Evolutionary conservation across 2,888 invertebrate species (phyloP), one percentile per base, ranked within the genome.

Genomic region (Drosophila buzzatii): DNA sequence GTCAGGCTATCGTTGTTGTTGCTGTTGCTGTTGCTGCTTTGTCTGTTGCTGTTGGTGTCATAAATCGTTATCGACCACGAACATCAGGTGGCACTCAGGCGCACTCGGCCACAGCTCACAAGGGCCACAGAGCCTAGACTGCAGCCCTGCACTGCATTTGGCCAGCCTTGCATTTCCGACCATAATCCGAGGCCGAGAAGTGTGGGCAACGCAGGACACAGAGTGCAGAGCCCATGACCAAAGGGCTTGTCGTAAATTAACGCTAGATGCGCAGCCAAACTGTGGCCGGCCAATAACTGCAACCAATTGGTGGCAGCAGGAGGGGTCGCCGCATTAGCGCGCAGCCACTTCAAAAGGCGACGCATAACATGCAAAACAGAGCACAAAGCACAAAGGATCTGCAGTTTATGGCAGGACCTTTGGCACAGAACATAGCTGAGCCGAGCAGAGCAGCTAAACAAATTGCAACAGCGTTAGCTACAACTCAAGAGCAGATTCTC

Each of bases 31-130:
- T 14, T 73, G 71, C 35, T 66, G 65, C 52, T 62, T 41, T 57
- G 61, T 59, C 56, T 77, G 65, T 61, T 33, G 68, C 59, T 73
- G 68, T 73, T 76, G 90, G 89, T 86, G 82, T 82, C 90, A 88
- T 86, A 91, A 90, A 91, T 91, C 87, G 90, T 89, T 90, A 90
- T 90, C 90, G 89, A 79, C 82, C 90, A 85, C 87, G 81, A 87
- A 89, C 90, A 90, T 90, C 90, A 91, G 90, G 91, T 91, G 91
- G 79, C 79, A 89, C 90, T 90, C 89, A 76, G 80, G 75, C 82
- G 82, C 81, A 80, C 78, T 82, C 77, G 77, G 80, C 68, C 69
- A 27, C 57, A 14, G 51, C 18, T 51, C 51, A 33, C 51, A 33
- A 12, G 33, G 57, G 51, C 33, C 20, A 49, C 42, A 41, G 31